These are phyloP conservation scores for Pegoplata infirma DNA, from an alignment of 2,888 invertebrate species.

Conservation along the genomic window DNA sequence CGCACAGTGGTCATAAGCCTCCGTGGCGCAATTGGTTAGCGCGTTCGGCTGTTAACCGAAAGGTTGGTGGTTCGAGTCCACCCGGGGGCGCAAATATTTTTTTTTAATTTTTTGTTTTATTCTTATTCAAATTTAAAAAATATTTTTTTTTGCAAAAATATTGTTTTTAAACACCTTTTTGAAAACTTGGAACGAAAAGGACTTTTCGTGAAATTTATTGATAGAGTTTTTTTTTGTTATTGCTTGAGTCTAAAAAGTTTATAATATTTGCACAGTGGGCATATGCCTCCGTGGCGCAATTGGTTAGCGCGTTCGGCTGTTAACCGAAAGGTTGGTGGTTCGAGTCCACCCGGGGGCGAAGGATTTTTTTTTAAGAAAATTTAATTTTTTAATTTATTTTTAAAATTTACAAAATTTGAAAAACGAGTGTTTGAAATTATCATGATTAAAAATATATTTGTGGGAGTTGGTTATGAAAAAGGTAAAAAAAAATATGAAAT, in stretches of 20 bases:
- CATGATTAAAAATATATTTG: no score
- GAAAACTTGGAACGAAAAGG: no score
- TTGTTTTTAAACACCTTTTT: no score
- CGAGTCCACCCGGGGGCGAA: constrained; percentile 96
- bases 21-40: constrained; percentile 97
- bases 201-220: no score
- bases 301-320: constrained; percentile 99
- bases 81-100: constrained; percentile 1
- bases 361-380: not conserved
- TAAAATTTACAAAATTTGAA: not conserved
- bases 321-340: constrained; percentile 99
- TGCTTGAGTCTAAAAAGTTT: no score
- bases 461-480: no score
- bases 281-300: constrained; percentile 89
- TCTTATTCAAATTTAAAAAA: no score
- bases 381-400: constrained; percentile 6
- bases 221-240: no score
- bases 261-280: not conserved
- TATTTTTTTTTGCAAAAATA: no score
- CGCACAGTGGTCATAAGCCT: constrained; percentile 67
- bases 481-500: no score
- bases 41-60: constrained; percentile 99
- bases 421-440: no score
- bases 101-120: no score
- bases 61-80: constrained; percentile 86